These are phyloP conservation scores for Shinisaurus crocodilurus DNA, from an alignment of 2,113 vertebrate genomes.

Conservation along the genomic window DNA sequence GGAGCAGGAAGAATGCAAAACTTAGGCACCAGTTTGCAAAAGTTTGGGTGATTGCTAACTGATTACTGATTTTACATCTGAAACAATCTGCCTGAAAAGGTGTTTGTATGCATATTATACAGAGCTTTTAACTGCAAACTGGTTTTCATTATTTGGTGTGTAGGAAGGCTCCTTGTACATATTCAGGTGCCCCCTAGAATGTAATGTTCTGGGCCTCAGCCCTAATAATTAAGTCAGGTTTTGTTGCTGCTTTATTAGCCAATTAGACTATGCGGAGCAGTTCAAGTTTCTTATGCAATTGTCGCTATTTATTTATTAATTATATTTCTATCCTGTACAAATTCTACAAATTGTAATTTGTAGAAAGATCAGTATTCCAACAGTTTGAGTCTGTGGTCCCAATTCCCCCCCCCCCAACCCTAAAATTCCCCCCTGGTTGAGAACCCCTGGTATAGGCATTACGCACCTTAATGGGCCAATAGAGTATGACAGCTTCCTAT, in stretches of 20 bases:
- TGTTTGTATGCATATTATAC: neutral
- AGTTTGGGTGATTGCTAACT: neutral
- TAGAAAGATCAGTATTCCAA: too few relatives aligned
- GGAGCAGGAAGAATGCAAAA: too few relatives aligned
- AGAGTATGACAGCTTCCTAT: neutral
- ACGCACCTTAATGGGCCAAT: neutral
- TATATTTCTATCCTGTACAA: too few relatives aligned
- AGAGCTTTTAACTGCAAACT: neutral
- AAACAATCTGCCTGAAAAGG: neutral
- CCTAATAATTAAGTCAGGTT: neutral
- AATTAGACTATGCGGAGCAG: neutral
- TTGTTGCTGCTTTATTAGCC: neutral
- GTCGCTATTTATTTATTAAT: neutral
- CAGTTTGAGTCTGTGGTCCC: too few relatives aligned
- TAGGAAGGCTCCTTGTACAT: neutral
- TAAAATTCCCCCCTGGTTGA: too few relatives aligned
- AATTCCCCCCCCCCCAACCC: too few relatives aligned
- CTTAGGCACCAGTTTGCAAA: neutral
- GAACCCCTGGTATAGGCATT: neutral
- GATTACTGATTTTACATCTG: neutral
- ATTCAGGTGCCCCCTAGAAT: neutral
- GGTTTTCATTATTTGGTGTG: neutral
- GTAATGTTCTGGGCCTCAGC: neutral
- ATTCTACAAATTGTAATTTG: too few relatives aligned
- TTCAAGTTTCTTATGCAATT: neutral